phyloP scores from a whole-genome alignment of 2,113 vertebrate genomes.

The Panthera tigris region DNA sequence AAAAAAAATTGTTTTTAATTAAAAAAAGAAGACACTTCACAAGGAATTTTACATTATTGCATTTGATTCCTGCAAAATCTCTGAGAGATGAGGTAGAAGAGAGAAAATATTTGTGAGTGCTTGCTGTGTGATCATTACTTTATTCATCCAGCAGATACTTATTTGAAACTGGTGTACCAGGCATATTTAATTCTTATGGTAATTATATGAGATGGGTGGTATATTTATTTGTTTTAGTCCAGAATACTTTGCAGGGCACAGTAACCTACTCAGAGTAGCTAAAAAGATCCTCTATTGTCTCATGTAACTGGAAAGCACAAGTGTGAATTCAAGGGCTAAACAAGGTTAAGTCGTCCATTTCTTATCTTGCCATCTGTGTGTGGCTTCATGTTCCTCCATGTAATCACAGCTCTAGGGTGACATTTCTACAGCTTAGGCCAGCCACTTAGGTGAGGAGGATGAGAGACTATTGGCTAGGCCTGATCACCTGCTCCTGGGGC shows the following conservation, averaged over 20 bases:
- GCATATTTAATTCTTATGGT: not conserved
- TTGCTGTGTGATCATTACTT: not conserved
- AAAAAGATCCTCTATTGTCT: not conserved
- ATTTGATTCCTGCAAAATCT: constrained; percentile 44
- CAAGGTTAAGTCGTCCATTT: not conserved
- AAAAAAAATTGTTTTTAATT: too few relatives aligned
- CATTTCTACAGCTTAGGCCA: not conserved
- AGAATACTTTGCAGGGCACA: not conserved
- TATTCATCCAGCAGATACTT: constrained; percentile 16
- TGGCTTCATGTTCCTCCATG: not conserved
- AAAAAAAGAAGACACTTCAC: not conserved
- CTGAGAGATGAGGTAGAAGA: not conserved
- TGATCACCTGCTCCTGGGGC: not conserved
- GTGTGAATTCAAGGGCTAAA: not conserved
- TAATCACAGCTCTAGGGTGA: not conserved
- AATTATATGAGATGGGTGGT: not conserved
- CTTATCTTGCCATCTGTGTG: not conserved
- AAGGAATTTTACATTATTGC: constrained; percentile 31
- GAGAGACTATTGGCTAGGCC: not conserved
- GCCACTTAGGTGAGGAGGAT: not conserved
- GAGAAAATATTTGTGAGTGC: not conserved
- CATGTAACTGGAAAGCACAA: not conserved
- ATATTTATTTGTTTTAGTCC: not conserved
- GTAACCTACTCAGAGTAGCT: not conserved
- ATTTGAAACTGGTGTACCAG: not conserved